Evolutionary conservation across 2,113 vertebrate genomes (phyloP).

Genomic region (Casuarius casuarius): DNA sequence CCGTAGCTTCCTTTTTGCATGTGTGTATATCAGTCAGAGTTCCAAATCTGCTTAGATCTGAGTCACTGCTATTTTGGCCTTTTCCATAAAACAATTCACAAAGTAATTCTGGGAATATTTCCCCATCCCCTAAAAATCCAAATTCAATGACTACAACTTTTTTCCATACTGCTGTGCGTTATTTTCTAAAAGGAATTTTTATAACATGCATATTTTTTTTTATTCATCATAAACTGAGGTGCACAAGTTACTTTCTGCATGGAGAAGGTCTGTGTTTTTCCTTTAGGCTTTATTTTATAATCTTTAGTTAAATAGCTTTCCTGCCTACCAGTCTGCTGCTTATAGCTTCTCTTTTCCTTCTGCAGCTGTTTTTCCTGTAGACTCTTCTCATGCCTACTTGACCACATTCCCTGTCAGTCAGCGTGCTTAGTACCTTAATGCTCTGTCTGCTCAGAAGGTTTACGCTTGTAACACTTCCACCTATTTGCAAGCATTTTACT

Average conservation of each 20-base stretch:
- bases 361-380: not conserved
- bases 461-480: not conserved
- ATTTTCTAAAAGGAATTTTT: not conserved
- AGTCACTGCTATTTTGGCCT: not conserved
- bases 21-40: not conserved
- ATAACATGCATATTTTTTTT: not conserved
- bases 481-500: not conserved
- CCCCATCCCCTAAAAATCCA: not conserved
- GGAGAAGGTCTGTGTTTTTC: fast-evolving
- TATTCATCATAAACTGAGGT: not conserved
- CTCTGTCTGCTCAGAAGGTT: not conserved
- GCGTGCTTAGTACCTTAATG: not conserved
- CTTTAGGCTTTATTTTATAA: not conserved
- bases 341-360: not conserved
- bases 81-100: not conserved
- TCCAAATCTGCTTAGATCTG: not conserved
- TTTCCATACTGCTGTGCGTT: not conserved
- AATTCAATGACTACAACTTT: not conserved
- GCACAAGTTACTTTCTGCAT: not conserved
- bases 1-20: not conserved
- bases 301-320: not conserved
- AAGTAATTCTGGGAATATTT: not conserved
- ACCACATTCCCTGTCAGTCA: not conserved
- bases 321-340: not conserved
- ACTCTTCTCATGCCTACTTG: not conserved